Evolutionary conservation across 2,797 vertebrate species (phyloP), one percentile per base, ranked within the genome.

Genomic region (Sternarchorhynchus goeldii): DNA sequence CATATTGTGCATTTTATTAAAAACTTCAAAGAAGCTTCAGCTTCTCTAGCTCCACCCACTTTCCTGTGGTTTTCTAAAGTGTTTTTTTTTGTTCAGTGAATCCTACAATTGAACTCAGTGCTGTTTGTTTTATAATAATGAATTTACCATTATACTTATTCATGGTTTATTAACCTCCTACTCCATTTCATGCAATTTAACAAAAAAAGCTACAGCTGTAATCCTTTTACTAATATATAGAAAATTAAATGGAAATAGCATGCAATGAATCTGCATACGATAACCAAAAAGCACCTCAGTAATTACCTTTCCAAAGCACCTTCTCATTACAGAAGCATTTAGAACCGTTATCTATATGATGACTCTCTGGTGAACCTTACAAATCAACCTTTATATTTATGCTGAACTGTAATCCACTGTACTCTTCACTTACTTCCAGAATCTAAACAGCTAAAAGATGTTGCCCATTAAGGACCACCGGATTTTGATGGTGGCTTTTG

Each of bases 311-410:
- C 21, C 45, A 29, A 21, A 66, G 18, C 34, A 6, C 1, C 18
- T 21, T 16, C 14, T 68, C 17, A 6, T 18, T 45, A 20, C 1
- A 34, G 32, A 56, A 55, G 50, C 50, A 34, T 70, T 70, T 70
- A 56, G 50, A 56, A n/a, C 29, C 4, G 29, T 70, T 70, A 56
- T 70, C 67, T 32, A 18, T 20, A 55, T 56, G 25, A 70, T 70
- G 50, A 56, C 41, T 68, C 41, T 53, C 21, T 2, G 16, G 4
- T 50, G 41, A 68, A 21, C 41, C 25, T 45, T 29, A 12, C 14
- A 8, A 29, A 21, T 25, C 66, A 68, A 45, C 21, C 20, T 36
- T 36, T 2, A 41, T 10, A 41, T 21, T 66, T 41, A 8, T 16
- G 29, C 5, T 25, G n/a, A 68, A 12, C 41, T 31, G 21, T 10